Percentiles rank a stretch among this genome's conserved stretches.
Conservation (phyloP, 2,113 vertebrate genomes). For the Irena cyanogastra region DNA sequence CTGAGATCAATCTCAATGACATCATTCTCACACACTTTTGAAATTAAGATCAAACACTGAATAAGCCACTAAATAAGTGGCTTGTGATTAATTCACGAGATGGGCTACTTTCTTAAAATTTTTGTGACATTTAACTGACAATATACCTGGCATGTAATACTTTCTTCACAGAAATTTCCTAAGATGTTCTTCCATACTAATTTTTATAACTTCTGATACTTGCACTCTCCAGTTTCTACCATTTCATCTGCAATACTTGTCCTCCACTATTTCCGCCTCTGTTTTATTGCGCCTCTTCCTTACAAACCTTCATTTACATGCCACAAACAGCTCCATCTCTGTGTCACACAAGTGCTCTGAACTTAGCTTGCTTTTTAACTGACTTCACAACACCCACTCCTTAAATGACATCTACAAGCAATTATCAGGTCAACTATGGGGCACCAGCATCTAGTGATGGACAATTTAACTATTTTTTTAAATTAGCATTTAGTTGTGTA, state of each 20-base stretch:
- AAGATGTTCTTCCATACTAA: neutral
- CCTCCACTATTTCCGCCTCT: neutral
- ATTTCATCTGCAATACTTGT: neutral
- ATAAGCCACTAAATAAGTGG: neutral
- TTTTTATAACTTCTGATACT: neutral
- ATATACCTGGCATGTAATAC: neutral
- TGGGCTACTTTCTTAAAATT: neutral
- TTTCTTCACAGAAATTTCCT: neutral
- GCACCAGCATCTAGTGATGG: neutral
- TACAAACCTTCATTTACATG: rapidly evolving
- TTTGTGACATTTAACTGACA: neutral
- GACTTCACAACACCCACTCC: neutral
- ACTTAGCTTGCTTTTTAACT: neutral
- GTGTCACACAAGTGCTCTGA: neutral
- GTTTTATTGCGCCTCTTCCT: neutral
- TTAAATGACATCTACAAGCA: neutral
- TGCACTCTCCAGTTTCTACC: neutral
- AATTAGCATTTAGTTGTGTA: neutral
- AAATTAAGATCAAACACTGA: neutral
- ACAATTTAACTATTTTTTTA: neutral
- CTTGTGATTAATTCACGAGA: neutral
- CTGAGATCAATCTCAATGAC: neutral
- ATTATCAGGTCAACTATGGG: neutral
- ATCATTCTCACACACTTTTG: neutral
- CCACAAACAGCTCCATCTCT: neutral